Evolutionary conservation across 2,888 invertebrate genomes (phyloP), one percentile per base, ranked within the genome.

Genomic region (Dione juno): DNA sequence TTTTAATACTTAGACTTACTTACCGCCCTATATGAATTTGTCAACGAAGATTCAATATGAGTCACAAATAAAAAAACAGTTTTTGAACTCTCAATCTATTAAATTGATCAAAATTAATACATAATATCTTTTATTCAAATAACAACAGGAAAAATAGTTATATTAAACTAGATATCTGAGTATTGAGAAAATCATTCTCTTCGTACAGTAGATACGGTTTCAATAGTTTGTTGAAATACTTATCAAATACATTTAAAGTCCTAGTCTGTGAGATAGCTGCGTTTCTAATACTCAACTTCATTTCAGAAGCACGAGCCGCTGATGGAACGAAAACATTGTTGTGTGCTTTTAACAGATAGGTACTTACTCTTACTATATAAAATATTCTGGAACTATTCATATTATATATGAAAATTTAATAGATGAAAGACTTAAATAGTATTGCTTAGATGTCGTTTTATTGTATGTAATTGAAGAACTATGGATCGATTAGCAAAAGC

Each of bases 261-360:
- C 28, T 28, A 86, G 87, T 84, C 77, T 77, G 76, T 65, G 80
- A 86, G 89, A 88, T 89, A 86, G 87, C 83, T 81, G 79, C 83
- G 84, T 85, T 85, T 88, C 88, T 92, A 92, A 92, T 91, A 90
- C 90, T 84, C 88, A 79, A 86, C 86, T 87, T 90, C 90, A 90
- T 91, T 90, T 88, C 84, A 80, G 82, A 82, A 81, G 89, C 92
- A 89, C 88, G 90, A 86, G 86, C 84, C 80, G 72, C 82, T 92
- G 91, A 92, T 92, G 90, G 92, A 92, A 93, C 83, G 91, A 92
- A 92, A 93, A 93, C 89, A 92, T 90, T 88, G 86, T 87, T 84
- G 87, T 85, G 82, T 86, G 79, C 76, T 71, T 54, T 35, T 64
- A 66, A 45, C 65, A 21, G 35, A 35, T 50, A 50, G 50, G 11